Percentiles rank a stretch among this genome's conserved stretches.
These are phyloP conservation scores for Torymus tubicola DNA, from an alignment of 2,888 invertebrate species.

Conservation along the genomic window DNA sequence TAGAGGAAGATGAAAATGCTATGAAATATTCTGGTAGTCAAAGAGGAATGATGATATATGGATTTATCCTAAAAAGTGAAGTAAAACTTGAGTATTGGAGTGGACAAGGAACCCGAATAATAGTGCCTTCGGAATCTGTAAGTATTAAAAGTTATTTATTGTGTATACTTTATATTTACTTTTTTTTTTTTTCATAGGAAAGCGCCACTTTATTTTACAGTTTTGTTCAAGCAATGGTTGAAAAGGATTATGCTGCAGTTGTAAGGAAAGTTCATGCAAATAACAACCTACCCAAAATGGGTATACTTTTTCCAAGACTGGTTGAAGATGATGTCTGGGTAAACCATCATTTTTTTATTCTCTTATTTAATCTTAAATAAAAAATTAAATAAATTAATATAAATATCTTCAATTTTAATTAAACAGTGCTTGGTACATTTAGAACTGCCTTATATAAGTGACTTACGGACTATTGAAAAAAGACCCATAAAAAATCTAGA, in stretches of 20 bases:
- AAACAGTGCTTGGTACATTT: slow-evolving; percentile 56
- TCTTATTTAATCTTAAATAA: not conserved
- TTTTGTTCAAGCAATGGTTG: slow-evolving; percentile 54
- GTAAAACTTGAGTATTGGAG: slow-evolving; percentile 56
- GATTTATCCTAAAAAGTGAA: slow-evolving; percentile 54
- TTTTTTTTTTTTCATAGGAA: slow-evolving; percentile 33
- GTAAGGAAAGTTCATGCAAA: slow-evolving; percentile 55
- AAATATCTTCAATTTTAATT: slow-evolving; percentile 19
- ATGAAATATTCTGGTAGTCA: slow-evolving; percentile 47
- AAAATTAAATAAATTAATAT: not conserved
- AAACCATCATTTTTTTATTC: slow-evolving; percentile 18
- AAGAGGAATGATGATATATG: slow-evolving; percentile 53
- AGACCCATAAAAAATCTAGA: slow-evolving; percentile 27
- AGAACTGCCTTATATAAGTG: slow-evolving; percentile 53
- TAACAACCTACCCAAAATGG: slow-evolving; percentile 57
- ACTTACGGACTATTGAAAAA: slow-evolving; percentile 41
- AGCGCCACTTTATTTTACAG: slow-evolving; percentile 55
- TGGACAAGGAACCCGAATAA: slow-evolving; percentile 52
- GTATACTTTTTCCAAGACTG: slow-evolving; percentile 56
- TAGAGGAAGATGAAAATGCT: slow-evolving; percentile 51
- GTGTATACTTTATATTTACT: too few relatives aligned
- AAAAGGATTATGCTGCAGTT: slow-evolving; percentile 51
- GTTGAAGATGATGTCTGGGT: slow-evolving; percentile 54
- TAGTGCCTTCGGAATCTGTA: slow-evolving; percentile 44
- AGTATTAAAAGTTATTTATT: slow-evolving; percentile 29